Conservation (phyloP, 2,113 vertebrate genomes). For the Phainopepla nitens region DNA sequence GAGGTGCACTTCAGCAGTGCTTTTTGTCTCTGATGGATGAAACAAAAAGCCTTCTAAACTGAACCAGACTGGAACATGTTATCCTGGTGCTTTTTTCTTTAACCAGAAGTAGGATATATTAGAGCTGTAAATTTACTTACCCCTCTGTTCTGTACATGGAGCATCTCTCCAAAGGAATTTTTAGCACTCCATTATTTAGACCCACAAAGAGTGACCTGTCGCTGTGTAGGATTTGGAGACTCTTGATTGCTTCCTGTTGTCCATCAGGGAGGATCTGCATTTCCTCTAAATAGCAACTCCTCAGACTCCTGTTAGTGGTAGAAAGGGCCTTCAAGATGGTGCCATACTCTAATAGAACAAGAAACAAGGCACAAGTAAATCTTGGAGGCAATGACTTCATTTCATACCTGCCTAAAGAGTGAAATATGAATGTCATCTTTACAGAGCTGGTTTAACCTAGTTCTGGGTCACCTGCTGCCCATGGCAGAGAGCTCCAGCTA, state of each 20-base stretch:
- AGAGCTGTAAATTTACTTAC: constrained; percentile 74
- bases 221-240: constrained; percentile 92
- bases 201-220: constrained; percentile 93
- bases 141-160: constrained; percentile 83
- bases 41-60: background rate
- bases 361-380: constrained; percentile 43
- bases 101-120: background rate
- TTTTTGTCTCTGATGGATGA: background rate
- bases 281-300: constrained; percentile 95
- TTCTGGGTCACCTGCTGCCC: background rate
- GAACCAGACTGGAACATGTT: background rate
- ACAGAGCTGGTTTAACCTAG: background rate
- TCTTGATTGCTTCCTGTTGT: constrained; percentile 85
- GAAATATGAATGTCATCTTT: background rate
- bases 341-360: constrained; percentile 82
- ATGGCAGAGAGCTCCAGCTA: background rate
- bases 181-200: constrained; percentile 85
- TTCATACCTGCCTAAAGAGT: background rate
- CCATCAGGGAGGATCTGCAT: constrained; percentile 87
- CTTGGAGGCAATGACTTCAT: background rate
- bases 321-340: constrained; percentile 95
- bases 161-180: constrained; percentile 93
- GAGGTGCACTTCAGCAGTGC: background rate
- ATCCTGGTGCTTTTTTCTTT: constrained; percentile 13
- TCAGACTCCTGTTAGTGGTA: constrained; percentile 87